These are phyloP conservation scores for Salmo trutta DNA, from an alignment of 2,797 vertebrate genomes.

Conservation along the genomic window DNA sequence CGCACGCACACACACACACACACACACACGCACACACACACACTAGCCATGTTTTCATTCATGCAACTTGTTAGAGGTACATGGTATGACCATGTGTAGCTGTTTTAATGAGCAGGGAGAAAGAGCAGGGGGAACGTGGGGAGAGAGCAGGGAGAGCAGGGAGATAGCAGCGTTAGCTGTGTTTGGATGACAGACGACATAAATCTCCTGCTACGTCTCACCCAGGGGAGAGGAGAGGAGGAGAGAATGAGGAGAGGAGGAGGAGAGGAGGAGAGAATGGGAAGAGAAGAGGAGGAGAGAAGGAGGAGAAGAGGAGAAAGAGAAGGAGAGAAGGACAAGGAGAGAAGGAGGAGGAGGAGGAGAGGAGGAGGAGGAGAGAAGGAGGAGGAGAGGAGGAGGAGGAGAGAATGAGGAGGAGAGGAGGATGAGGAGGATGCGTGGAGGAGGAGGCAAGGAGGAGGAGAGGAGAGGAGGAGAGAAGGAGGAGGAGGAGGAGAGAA, in stretches of 20 bases:
- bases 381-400: neutral
- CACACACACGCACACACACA: constrained; percentile 9
- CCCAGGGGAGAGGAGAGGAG: constrained; percentile 48
- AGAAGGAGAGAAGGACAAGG: constrained; percentile 29
- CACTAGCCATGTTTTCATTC: neutral
- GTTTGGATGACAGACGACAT: constrained; percentile 72
- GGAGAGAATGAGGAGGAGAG: too few species aligned
- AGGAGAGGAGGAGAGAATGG: constrained; percentile 19
- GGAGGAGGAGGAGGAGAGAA: too few species aligned
- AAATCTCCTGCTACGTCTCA: constrained; percentile 72
- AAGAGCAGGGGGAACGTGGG: too few species aligned
- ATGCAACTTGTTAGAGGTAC: neutral
- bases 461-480: too few species aligned
- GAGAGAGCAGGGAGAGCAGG: too few species aligned
- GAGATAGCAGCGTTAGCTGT: constrained; percentile 41
- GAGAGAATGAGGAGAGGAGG: constrained; percentile 11
- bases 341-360: neutral
- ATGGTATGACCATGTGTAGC: constrained; percentile 60
- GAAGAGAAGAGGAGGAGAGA: constrained; percentile 22
- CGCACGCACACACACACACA: constrained; percentile 5
- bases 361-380: neutral
- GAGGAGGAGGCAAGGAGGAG: too few species aligned
- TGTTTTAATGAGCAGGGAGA: constrained; percentile 66
- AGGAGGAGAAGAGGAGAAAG: neutral
- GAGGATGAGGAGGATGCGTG: too few species aligned